Evolutionary conservation across 1,140 invertebrate species (phyloP).

Genomic region (Cydia splendana): DNA sequence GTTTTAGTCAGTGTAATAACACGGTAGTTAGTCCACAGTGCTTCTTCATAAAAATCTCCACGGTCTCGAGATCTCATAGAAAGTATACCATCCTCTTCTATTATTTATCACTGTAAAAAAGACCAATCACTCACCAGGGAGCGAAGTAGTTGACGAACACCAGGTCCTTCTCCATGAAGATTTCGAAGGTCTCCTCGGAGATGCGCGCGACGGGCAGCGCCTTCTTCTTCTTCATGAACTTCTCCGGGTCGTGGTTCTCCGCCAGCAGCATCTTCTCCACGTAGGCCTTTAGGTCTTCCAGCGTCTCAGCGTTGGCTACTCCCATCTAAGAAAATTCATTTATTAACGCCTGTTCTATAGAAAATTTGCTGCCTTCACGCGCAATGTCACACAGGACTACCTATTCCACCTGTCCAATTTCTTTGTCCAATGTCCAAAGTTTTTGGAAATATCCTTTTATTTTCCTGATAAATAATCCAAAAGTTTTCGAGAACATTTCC

Average conservation of each 20-base stretch:
- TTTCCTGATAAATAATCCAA: no score
- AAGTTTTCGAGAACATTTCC: no score
- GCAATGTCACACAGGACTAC: no score
- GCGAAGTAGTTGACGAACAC: constrained; percentile 75
- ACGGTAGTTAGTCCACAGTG: no score
- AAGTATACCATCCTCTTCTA: no score
- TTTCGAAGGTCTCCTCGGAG: constrained; percentile 73
- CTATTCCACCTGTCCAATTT: no score
- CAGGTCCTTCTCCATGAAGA: constrained; percentile 69
- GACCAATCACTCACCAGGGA: constrained; percentile 57
- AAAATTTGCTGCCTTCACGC: not conserved
- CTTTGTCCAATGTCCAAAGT: no score
- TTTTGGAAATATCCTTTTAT: no score
- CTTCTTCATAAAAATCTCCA: no score
- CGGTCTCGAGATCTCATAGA: no score
- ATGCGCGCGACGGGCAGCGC: constrained; percentile 70
- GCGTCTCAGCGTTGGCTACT: constrained; percentile 49
- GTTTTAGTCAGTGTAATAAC: no score
- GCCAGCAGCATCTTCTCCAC: constrained; percentile 68
- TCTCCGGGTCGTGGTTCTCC: constrained; percentile 73
- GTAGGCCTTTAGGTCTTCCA: constrained; percentile 59
- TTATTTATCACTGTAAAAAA: not conserved
- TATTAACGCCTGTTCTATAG: no score
- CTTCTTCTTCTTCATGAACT: constrained; percentile 73
- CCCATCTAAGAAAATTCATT: constrained; percentile 56